A percentile compares a stretch with the other conserved stretches of the same genome.
phyloP scores from a whole-genome alignment of 2,888 invertebrate species.

The Melanostoma mellinum region DNA sequence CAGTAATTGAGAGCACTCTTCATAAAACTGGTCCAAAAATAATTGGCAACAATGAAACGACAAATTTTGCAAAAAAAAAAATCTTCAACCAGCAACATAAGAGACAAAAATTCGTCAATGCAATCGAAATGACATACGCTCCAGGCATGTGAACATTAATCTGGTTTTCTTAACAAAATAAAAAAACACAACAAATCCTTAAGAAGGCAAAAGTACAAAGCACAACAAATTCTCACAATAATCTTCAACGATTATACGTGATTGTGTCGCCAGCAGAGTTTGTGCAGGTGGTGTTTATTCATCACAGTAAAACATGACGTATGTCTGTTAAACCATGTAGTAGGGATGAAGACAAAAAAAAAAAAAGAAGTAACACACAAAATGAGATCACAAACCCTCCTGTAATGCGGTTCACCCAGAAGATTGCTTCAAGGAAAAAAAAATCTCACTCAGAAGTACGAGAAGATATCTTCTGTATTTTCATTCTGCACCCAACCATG shows the following conservation, averaged over 20 bases:
- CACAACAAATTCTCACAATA: slow-evolving; percentile 51
- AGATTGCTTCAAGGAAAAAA: slow-evolving; percentile 25
- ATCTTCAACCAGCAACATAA: neutral
- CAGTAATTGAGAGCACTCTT: slow-evolving; percentile 61
- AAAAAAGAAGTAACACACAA: slow-evolving; percentile 15
- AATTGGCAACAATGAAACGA: slow-evolving; percentile 37
- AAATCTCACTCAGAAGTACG: slow-evolving; percentile 4
- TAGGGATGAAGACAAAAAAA: slow-evolving; percentile 32
- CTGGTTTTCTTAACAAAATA: slow-evolving; percentile 19
- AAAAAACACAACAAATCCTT: neutral
- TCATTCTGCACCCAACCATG: slow-evolving; percentile 65
- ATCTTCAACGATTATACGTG: slow-evolving; percentile 26
- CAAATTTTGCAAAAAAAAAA: slow-evolving; percentile 22
- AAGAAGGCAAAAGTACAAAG: neutral
- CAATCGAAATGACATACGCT: slow-evolving; percentile 34
- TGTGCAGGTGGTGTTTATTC: slow-evolving; percentile 54
- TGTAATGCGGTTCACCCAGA: slow-evolving; percentile 59
- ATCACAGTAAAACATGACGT: slow-evolving; percentile 64
- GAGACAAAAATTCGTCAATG: slow-evolving; percentile 14
- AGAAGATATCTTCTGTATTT: slow-evolving; percentile 53
- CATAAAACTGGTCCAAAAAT: slow-evolving; percentile 47
- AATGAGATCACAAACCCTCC: slow-evolving; percentile 58
- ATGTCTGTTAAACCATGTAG: slow-evolving; percentile 56
- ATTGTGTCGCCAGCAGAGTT: slow-evolving; percentile 19
- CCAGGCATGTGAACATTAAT: slow-evolving; percentile 39